Base-by-base conservation (phyloP, 1,140 invertebrate genomes). In the Ylistrum balloti region DNA sequence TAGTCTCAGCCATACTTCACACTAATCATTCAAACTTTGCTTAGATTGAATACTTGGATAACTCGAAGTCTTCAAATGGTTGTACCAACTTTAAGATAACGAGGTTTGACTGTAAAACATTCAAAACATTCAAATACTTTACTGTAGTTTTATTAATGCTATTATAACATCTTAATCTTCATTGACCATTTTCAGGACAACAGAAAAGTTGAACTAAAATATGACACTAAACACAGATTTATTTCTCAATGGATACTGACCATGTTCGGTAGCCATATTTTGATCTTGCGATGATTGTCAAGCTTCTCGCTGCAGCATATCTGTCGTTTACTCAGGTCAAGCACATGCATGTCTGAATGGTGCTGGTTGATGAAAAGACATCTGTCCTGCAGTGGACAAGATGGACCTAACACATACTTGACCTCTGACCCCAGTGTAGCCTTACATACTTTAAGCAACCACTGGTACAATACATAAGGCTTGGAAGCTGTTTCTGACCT, bases 361-460 rank as follows among this genome's bases (percentile, higher is more conserved):
- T 85, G 86, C 13, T 88, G 74, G 17, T 33, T 87, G 33, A 45
- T 41, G 33, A 86, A 89, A 11, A 88, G 32, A 89, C 91, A 92
- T 22, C 45, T 86, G 2, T 90, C 88, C 33, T 92, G 87, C n/a
- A 92, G 33, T 5, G 91, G 91, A 90, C 91, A 92, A 33, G 85
- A 56, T 20, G 91, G 91, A 33, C 91, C 91, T 32, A 92, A 33
- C 13, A 90, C 88, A 85, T 92, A 92, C 22, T 90, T 74, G 33
- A 91, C 86, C 45, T 92, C 91, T 32, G 89, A 85, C 35, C 87
- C 45, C 33, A 92, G 45, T 0, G 86, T 85, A 11, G 87, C 48
- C n/a, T 88, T 86, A 88, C 91, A 91, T 5, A 90, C 28, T 3
- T 90, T 89, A 32, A 28, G 41, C 0, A 91, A 32, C 89, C 89